A percentile compares a stretch with the other conserved stretches of the same genome.
Evolutionary conservation across 2,797 vertebrate species (phyloP).

Genomic region (Anguilla obscura): DNA sequence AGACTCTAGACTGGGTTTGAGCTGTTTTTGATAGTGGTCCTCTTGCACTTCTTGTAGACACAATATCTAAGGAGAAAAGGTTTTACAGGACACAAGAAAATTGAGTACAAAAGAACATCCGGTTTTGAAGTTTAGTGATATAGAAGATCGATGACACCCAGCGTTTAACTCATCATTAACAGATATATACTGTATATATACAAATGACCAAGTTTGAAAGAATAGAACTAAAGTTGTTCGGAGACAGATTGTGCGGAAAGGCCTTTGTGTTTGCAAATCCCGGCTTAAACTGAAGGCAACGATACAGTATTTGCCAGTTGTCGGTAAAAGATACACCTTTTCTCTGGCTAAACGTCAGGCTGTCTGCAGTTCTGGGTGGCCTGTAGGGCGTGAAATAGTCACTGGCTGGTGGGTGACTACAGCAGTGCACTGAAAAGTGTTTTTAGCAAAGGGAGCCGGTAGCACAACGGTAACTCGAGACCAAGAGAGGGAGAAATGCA

Average conservation of each 20-base stretch:
- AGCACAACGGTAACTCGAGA: not conserved
- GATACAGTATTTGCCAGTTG: no score
- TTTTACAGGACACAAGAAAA: constrained; percentile 18
- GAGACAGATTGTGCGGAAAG: not conserved
- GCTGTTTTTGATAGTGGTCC: constrained; percentile 85
- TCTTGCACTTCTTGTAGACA: constrained; percentile 97
- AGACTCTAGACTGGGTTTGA: constrained; percentile 85
- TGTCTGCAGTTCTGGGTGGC: no score
- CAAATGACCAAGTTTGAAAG: not conserved
- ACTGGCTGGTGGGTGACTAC: not conserved
- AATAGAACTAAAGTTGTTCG: not conserved
- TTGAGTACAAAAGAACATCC: not conserved
- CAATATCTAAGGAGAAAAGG: constrained; percentile 75
- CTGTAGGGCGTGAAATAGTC: not conserved
- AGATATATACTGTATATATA: not conserved
- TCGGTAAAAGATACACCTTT: not conserved
- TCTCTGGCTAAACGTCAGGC: not conserved
- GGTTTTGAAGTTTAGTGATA: not conserved
- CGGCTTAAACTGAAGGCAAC: not conserved
- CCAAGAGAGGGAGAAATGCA: not conserved
- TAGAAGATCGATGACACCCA: not conserved
- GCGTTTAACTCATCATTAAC: not conserved
- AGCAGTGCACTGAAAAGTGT: not conserved
- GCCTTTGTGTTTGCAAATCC: not conserved
- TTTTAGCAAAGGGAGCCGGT: not conserved